A percentile compares a stretch with the other conserved stretches of the same genome.
These are phyloP conservation scores for Tachysurus vachellii DNA, from an alignment of 2,113 vertebrate species.

Conservation along the genomic window DNA sequence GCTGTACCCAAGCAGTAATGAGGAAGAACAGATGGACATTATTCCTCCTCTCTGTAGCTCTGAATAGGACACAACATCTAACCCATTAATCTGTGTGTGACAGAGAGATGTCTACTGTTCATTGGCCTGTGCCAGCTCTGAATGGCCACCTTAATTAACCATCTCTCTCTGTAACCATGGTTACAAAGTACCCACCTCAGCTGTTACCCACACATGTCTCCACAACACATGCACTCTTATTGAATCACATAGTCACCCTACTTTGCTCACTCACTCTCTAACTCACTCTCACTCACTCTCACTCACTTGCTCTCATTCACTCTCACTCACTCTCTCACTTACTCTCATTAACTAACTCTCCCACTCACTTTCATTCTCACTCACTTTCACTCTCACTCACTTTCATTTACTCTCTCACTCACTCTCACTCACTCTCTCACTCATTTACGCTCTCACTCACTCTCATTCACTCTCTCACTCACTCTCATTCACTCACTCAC, in stretches of 20 bases:
- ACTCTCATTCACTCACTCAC: too few relatives aligned
- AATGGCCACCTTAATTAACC: conserved; percentile 62
- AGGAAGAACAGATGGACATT: conserved; percentile 16
- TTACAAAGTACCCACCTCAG: conserved; percentile 56
- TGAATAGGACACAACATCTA: neutral
- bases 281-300: neutral
- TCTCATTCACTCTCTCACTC: neutral
- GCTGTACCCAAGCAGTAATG: neutral
- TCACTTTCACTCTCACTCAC: neutral
- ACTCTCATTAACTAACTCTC: neutral
- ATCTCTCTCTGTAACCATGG: conserved; percentile 66
- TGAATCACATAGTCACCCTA: neutral
- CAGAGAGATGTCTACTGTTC: conserved; percentile 24
- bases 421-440: neutral
- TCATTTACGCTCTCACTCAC: neutral
- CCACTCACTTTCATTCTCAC: neutral
- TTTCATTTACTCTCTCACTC: neutral
- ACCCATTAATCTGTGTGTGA: neutral
- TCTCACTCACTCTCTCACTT: too few relatives aligned
- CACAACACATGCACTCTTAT: neutral
- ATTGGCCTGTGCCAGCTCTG: conserved; percentile 43
- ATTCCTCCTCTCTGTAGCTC: conserved; percentile 9
- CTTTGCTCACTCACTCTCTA: neutral
- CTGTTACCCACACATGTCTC: conserved; percentile 5
- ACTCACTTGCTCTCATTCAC: too few relatives aligned